A percentile compares a stretch with the other conserved stretches of the same genome.
phyloP scores from a whole-genome alignment of 2,113 vertebrate species.

The Cinclus cinclus region DNA sequence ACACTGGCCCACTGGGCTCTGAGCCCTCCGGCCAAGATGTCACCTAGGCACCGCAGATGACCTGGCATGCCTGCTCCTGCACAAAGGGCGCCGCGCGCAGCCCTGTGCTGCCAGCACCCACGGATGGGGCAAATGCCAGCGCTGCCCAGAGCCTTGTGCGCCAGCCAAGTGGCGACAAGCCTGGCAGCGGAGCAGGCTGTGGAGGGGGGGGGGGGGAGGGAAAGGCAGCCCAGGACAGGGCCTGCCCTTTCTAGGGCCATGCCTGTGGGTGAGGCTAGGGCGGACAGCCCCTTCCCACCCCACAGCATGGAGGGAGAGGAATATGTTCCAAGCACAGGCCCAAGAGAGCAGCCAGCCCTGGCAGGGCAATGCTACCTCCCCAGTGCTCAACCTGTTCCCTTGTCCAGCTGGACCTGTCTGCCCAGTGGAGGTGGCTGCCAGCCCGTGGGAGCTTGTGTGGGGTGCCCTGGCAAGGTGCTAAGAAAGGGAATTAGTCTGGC shows the following conservation, averaged over 20 bases:
- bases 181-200: neutral
- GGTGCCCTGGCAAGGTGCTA: neutral
- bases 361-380: neutral
- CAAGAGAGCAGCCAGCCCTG: neutral
- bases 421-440: neutral
- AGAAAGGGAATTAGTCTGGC: slow-evolving; percentile 18
- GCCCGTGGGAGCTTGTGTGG: neutral
- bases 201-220: neutral
- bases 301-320: accelerated
- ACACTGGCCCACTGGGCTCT: neutral
- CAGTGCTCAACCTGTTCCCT: neutral
- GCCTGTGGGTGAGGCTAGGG: neutral
- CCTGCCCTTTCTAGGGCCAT: neutral
- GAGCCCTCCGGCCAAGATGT: slow-evolving; percentile 11
- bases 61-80: neutral
- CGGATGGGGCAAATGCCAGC: neutral
- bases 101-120: neutral
- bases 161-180: neutral
- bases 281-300: neutral
- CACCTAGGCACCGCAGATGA: neutral
- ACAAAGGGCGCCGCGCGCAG: neutral
- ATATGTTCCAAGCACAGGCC: neutral
- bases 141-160: neutral
- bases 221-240: neutral
- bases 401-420: neutral